phyloP scores from a whole-genome alignment of 2,797 vertebrate species.

The Dryobates pubescens region DNA sequence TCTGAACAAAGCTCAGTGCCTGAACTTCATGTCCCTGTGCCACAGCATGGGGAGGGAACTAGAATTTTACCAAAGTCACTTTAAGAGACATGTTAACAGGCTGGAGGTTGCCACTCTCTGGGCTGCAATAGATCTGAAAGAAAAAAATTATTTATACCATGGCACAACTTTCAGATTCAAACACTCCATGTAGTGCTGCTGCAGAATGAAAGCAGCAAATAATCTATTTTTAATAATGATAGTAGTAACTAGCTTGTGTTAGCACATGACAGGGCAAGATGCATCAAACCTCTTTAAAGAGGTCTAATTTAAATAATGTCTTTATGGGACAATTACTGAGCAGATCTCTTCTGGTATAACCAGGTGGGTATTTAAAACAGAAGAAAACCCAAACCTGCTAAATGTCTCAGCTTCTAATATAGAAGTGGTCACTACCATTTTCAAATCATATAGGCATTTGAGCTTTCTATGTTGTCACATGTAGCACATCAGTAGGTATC shows the following conservation, averaged over 20 bases:
- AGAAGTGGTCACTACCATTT: not conserved
- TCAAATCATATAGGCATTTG: accelerated
- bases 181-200: not conserved
- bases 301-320: not conserved
- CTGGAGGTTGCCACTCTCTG: not conserved
- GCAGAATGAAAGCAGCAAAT: not conserved
- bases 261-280: not conserved
- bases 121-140: not conserved
- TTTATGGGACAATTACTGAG: not conserved
- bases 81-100: not conserved
- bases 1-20: not conserved
- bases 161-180: not conserved
- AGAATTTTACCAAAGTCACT: not conserved
- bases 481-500: not conserved
- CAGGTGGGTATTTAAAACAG: not conserved
- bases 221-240: not conserved
- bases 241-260: not conserved
- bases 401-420: not conserved
- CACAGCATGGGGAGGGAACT: not conserved
- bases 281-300: not conserved
- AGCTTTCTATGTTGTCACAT: not conserved
- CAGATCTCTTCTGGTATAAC: not conserved
- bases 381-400: not conserved
- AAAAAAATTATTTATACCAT: not conserved
- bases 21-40: not conserved